Base-by-base conservation (phyloP, 2,888 invertebrate genomes). In the Loripinus fragilis region DNA sequence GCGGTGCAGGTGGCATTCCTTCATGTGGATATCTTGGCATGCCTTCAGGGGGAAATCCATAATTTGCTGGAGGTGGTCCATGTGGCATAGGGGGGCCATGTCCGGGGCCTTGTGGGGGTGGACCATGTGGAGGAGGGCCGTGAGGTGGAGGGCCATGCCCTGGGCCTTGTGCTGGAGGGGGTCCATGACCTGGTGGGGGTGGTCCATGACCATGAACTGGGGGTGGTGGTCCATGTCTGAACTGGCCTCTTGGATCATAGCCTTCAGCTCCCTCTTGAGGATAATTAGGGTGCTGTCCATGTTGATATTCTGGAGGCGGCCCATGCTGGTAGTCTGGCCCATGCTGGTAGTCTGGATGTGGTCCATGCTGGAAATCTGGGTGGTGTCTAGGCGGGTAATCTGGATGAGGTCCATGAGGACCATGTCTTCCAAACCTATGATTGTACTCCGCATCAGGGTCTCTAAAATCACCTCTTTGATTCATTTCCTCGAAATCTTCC, bases 401-500 rank as follows among this genome's bases (percentile, higher is more conserved):
- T 28, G 52, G 52, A 7, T 30, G 60, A 5, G 60, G 60, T 20
- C 60, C 60, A 33, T 12, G 60, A 20, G 33, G 23, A 2, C 60
- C 60, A 60, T 60, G 33, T 3, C 8, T 30, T 1, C 33, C 33
- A 52, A 50, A n/a, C 3, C 48, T 35, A 45, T 33, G 68, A 0
- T 68, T 45, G 67, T 45, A 76, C 2, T 68, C 60, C 20, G 48
- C 65, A 25, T 69, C 69, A 5, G 3, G 38, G 20, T 41, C 35
- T 30, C 45, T 33, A 38, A 35, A 30, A 15, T 68, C 65, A 20
- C 76, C 66, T 28, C 69, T 67, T 45, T 41, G 50, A 64, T 64
- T 45, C 35, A 69, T 66, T 23, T 82, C 82, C 28, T 83, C 83
- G 79, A 81, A 83, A 70, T 83, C 83, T 65, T 83, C 83, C 33